Evolutionary conservation across 2,797 vertebrate genomes (phyloP).

Genomic region (Falco peregrinus): DNA sequence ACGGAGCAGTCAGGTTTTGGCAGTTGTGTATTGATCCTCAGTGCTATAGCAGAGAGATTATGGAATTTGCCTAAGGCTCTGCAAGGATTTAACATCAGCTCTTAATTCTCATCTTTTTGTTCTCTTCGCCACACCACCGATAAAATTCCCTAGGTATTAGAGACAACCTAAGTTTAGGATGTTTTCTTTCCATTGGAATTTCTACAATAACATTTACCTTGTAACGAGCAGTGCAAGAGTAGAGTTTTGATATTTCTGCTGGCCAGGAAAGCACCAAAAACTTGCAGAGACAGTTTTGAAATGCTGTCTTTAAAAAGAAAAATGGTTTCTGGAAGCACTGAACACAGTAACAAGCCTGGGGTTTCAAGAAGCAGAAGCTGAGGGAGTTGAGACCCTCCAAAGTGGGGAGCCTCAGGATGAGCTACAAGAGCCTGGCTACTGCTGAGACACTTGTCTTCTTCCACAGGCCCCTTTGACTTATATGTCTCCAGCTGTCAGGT

Average conservation of each 20-base stretch:
- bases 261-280: background rate
- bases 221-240: accelerated
- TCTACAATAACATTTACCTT: background rate
- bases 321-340: background rate
- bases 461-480: background rate
- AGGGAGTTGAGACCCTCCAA: background rate
- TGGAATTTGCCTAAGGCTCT: slow-evolving; percentile 42
- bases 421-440: background rate
- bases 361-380: background rate
- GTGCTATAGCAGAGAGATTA: background rate
- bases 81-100: slow-evolving; percentile 12
- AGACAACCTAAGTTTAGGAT: background rate
- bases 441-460: background rate
- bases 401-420: background rate
- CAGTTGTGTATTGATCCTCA: background rate
- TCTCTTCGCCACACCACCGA: background rate
- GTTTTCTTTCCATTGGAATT: background rate
- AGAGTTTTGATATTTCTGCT: background rate
- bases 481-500: background rate
- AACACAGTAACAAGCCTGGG: background rate
- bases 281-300: background rate
- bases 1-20: background rate
- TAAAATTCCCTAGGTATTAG: background rate
- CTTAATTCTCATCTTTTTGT: slow-evolving; percentile 27
- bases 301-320: background rate